Evolutionary conservation across 2,888 invertebrate species (phyloP).

Genomic region (Tetragonisca angustula): DNA sequence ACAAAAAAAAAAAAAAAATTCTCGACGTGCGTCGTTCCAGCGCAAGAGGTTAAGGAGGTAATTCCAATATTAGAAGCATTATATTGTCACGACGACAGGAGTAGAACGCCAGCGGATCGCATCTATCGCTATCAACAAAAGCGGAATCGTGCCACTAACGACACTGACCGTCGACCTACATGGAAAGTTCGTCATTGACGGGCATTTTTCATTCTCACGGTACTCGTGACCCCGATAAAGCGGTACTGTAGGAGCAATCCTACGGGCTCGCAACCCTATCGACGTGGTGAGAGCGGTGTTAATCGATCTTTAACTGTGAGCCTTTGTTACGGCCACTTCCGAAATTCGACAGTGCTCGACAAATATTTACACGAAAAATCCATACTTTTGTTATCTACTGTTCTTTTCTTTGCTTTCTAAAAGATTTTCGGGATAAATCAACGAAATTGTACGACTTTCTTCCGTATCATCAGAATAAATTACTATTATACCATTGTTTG

Average conservation of each 20-base stretch:
- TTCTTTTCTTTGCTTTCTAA: neutral
- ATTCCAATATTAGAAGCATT: neutral
- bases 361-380: neutral
- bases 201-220: conserved; percentile 37
- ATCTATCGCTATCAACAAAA: conserved; percentile 40
- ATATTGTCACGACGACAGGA: neutral
- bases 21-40: too few relatives aligned
- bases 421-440: neutral
- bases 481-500: neutral
- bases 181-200: conserved; percentile 33
- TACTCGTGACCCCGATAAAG: conserved; percentile 50
- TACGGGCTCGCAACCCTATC: conserved; percentile 10
- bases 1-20: too few relatives aligned
- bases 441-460: neutral
- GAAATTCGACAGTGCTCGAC: neutral
- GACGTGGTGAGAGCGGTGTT: conserved; percentile 17
- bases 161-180: conserved; percentile 42
- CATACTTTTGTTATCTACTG: neutral
- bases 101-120: conserved; percentile 6
- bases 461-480: neutral
- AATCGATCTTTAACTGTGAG: conserved; percentile 35
- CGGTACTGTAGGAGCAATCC: conserved; percentile 22
- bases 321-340: conserved; percentile 4
- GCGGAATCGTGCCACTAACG: conserved; percentile 24
- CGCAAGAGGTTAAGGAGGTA: neutral